Percentiles rank a stretch among this genome's conserved stretches.
phyloP scores from a whole-genome alignment of 2,113 vertebrate species.

The Microcebus tavaratra region DNA sequence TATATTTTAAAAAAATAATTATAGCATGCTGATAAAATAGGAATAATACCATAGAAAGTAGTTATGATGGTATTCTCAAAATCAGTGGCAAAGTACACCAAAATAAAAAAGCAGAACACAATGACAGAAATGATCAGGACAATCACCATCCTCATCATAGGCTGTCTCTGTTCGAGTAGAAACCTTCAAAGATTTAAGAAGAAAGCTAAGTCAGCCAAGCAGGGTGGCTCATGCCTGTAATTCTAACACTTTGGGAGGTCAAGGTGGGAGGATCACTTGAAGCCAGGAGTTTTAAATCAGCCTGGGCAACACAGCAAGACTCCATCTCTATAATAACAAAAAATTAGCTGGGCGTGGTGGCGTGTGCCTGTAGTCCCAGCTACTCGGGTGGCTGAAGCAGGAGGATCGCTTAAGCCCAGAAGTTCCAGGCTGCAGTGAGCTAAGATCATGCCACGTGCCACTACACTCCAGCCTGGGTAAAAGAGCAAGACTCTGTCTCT shows the following conservation, averaged over 20 bases:
- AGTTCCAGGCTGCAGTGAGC: background rate
- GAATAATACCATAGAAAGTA: background rate
- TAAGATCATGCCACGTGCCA: background rate
- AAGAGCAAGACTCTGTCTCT: background rate
- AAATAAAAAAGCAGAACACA: constrained; percentile 26
- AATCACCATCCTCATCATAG: background rate
- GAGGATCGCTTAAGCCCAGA: too few species aligned
- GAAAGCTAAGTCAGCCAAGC: background rate
- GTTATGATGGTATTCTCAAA: constrained; percentile 13
- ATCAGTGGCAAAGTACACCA: background rate
- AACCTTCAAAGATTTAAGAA: constrained; percentile 23
- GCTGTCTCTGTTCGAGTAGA: background rate
- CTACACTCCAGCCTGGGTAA: background rate
- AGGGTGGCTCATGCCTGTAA: too few species aligned
- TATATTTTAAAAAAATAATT: background rate
- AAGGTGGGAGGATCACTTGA: too few species aligned
- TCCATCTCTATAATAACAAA: too few species aligned
- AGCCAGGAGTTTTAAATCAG: too few species aligned
- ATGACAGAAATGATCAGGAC: background rate
- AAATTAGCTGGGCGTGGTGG: too few species aligned
- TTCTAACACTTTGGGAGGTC: too few species aligned
- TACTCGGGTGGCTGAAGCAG: too few species aligned
- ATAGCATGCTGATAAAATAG: background rate
- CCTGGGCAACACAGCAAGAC: too few species aligned
- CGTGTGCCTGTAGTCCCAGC: too few species aligned